A percentile compares a stretch with the other conserved stretches of the same genome.
Evolutionary conservation across 2,888 invertebrate species (phyloP).

Genomic region (Melanostoma mellinum): DNA sequence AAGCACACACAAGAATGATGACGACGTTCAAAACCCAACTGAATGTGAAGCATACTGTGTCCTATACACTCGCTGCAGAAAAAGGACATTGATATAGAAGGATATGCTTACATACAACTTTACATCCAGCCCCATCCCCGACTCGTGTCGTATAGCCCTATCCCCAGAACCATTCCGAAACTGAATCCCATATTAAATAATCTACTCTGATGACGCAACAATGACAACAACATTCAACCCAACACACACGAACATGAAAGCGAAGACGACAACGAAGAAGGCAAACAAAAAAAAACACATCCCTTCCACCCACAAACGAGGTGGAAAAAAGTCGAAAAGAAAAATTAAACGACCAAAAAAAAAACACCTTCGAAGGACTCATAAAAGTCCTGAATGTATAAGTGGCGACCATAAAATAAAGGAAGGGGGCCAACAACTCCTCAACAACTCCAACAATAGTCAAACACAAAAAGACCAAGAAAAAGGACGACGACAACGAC

Average conservation of each 20-base stretch:
- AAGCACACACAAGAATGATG: conserved; percentile 33
- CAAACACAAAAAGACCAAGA: conserved; percentile 66
- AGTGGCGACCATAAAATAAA: conserved; percentile 68
- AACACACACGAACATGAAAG: conserved; percentile 45
- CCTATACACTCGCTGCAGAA: conserved; percentile 40
- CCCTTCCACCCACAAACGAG: conserved; percentile 27
- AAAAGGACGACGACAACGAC: conserved; percentile 22
- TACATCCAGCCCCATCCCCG: neutral
- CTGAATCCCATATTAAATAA: conserved; percentile 69
- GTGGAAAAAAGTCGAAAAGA: conserved; percentile 14
- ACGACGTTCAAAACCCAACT: conserved; percentile 57
- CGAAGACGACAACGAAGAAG: conserved; percentile 62
- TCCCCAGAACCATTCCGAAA: conserved; percentile 30
- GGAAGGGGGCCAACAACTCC: conserved; percentile 55
- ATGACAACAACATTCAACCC: conserved; percentile 65
- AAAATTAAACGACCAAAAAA: conserved; percentile 17
- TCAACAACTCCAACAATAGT: conserved; percentile 69
- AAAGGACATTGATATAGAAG: conserved; percentile 59
- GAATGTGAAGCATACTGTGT: conserved; percentile 64
- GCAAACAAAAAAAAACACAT: conserved; percentile 23
- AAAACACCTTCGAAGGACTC: conserved; percentile 67
- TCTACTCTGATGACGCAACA: conserved; percentile 73
- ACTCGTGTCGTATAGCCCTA: neutral
- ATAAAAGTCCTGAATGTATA: conserved; percentile 72
- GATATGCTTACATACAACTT: conserved; percentile 52